A percentile compares a stretch with the other conserved stretches of the same genome.
Conservation (phyloP, 2,113 vertebrate species). For the Pseudois nayaur region DNA sequence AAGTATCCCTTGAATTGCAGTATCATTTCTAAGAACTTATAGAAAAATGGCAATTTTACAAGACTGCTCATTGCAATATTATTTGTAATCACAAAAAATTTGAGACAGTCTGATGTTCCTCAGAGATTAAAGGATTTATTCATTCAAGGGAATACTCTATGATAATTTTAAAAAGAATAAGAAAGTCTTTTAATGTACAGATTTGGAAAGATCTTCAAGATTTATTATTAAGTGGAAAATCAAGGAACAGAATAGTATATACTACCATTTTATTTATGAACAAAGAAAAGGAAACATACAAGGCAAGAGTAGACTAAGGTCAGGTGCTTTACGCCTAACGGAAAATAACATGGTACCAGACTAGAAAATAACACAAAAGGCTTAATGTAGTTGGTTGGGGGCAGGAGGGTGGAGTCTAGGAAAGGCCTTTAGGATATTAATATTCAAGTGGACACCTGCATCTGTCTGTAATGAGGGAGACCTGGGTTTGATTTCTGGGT, state of each 20-base stretch:
- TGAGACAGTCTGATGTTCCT: background rate
- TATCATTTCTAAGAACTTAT: background rate
- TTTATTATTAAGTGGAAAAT: background rate
- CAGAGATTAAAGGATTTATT: background rate
- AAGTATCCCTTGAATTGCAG: background rate
- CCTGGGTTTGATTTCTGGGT: background rate
- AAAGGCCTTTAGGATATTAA: background rate
- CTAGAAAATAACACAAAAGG: background rate
- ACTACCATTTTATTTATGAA: background rate
- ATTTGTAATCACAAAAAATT: background rate
- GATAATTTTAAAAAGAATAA: background rate
- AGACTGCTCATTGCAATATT: background rate
- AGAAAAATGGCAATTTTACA: background rate
- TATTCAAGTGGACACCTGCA: background rate
- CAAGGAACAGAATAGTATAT: background rate
- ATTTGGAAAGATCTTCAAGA: background rate
- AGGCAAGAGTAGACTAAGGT: background rate
- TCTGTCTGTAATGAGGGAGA: background rate
- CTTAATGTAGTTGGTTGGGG: background rate
- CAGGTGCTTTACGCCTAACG: background rate
- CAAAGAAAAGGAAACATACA: background rate
- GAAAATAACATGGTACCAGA: background rate
- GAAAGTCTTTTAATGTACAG: background rate
- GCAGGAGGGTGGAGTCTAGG: background rate
- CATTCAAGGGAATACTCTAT: background rate